Percentiles rank a stretch among this genome's conserved stretches.
Conservation (phyloP, 2,113 vertebrate species). For the Psephotus haematonotus region DNA sequence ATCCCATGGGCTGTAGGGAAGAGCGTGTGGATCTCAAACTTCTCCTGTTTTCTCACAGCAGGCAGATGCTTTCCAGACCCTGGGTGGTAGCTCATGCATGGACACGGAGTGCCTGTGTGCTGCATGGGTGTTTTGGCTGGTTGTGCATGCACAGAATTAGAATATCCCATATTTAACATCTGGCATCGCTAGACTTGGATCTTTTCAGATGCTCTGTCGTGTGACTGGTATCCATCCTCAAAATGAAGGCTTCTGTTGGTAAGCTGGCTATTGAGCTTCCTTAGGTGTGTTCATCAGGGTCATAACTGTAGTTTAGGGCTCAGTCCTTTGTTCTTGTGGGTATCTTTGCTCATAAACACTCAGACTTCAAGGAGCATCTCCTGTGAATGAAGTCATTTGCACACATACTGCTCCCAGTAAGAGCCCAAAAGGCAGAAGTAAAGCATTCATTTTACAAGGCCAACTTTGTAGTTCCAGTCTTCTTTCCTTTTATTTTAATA, state of each 20-base stretch:
- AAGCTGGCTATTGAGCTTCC: background rate
- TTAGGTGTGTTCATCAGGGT: background rate
- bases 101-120: background rate
- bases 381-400: background rate
- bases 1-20: background rate
- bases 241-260: background rate
- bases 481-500: slow-evolving; percentile 11
- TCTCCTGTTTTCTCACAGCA: background rate
- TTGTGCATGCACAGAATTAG: background rate
- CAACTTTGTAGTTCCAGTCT: background rate
- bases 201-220: background rate
- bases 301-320: background rate
- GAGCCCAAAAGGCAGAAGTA: background rate
- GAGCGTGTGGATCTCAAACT: background rate
- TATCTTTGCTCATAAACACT: background rate
- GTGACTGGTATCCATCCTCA: background rate
- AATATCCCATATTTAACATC: background rate
- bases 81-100: background rate
- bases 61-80: background rate
- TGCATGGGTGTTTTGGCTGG: background rate
- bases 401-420: background rate
- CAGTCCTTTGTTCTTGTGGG: background rate
- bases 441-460: slow-evolving; percentile 7
- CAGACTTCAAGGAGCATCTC: background rate
- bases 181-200: background rate